Percentiles rank a stretch among this genome's conserved stretches.
Conservation (phyloP, 2,888 invertebrate species). For the Rhodophaea formosa region DNA sequence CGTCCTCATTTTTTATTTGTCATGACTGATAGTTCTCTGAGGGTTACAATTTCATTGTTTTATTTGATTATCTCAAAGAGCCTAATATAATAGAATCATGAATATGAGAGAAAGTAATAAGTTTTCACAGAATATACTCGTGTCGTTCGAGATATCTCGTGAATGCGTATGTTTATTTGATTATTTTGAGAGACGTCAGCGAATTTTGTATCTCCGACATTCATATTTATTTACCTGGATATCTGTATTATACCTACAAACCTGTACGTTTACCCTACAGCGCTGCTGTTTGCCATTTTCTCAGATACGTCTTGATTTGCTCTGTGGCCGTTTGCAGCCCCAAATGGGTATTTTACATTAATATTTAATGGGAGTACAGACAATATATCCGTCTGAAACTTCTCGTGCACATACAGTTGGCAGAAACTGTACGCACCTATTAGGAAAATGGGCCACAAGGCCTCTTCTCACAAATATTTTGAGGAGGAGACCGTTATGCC, state of each 20-base stretch:
- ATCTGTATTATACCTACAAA: not conserved
- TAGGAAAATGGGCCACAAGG: too few species aligned
- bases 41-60: not conserved
- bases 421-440: too few species aligned
- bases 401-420: too few species aligned
- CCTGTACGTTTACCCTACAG: not conserved
- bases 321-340: not conserved
- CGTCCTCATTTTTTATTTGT: not conserved
- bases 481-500: too few species aligned
- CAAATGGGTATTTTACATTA: not conserved
- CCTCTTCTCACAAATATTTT: too few species aligned
- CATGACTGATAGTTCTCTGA: not conserved
- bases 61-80: not conserved
- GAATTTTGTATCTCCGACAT: not conserved
- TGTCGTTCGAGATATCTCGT: not conserved
- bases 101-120: conserved; percentile 10
- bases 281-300: not conserved
- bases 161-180: conserved; percentile 4
- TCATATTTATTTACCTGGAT: not conserved
- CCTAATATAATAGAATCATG: not conserved
- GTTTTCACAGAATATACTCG: conserved; percentile 1
- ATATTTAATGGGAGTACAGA: not conserved
- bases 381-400: not conserved
- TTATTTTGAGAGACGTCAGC: not conserved
- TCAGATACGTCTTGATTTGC: not conserved